phyloP scores from a whole-genome alignment of 2,888 invertebrate species.

The Heliconius erato region DNA sequence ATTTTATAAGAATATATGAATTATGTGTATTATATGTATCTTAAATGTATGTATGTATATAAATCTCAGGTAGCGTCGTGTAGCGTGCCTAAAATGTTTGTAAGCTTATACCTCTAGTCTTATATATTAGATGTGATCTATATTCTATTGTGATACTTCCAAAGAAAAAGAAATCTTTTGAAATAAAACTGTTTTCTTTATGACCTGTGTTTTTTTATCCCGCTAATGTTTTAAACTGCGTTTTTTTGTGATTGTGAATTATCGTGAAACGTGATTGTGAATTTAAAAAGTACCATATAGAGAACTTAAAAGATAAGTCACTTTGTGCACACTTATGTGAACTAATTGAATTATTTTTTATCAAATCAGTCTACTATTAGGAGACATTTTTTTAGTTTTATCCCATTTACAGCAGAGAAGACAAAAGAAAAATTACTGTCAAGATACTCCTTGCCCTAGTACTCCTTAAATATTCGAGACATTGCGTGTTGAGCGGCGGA shows the following conservation, averaged over 20 bases:
- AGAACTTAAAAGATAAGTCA: neutral
- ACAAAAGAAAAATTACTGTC: neutral
- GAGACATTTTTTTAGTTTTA: neutral
- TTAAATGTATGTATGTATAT: neutral
- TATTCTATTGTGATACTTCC: conserved; percentile 38
- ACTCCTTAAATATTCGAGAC: too few species aligned
- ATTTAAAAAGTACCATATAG: too few species aligned
- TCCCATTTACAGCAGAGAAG: neutral
- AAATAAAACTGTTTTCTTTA: conserved; percentile 19
- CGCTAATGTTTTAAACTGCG: neutral
- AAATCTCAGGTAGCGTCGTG: conserved; percentile 4
- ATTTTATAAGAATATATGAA: neutral
- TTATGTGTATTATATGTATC: neutral
- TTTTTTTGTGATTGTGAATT: too few species aligned
- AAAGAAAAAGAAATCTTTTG: neutral
- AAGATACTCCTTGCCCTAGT: neutral
- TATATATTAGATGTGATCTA: conserved; percentile 24
- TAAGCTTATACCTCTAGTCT: neutral
- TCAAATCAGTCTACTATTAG: neutral
- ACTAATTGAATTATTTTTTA: neutral
- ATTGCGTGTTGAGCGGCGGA: too few species aligned
- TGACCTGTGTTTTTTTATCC: neutral
- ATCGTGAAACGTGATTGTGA: too few species aligned
- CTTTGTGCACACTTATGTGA: neutral
- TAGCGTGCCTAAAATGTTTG: conserved; percentile 3